phyloP scores from a whole-genome alignment of 2,888 invertebrate genomes.

The Furcula furcula region DNA sequence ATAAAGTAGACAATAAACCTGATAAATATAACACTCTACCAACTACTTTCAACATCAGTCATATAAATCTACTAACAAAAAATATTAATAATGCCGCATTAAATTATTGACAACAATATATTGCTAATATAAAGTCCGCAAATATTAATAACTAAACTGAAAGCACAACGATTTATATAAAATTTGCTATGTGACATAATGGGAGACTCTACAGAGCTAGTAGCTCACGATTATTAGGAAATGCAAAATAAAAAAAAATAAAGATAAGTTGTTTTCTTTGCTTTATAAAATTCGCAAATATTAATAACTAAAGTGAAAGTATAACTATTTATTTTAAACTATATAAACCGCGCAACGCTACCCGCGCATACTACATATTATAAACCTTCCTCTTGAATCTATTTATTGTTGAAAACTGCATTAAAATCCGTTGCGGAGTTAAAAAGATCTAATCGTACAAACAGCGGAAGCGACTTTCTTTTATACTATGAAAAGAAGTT shows the following conservation, averaged over 20 bases:
- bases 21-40: slow-evolving; percentile 42
- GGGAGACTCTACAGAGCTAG: not conserved
- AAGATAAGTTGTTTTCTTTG: slow-evolving; percentile 3
- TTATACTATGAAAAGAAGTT: no score
- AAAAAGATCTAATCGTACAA: no score
- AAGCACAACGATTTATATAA: slow-evolving; percentile 1
- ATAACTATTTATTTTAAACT: no score
- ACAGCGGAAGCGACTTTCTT: no score
- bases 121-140: not conserved
- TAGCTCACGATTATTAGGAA: slow-evolving; percentile 5
- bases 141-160: no score
- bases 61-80: slow-evolving; percentile 25
- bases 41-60: slow-evolving; percentile 33
- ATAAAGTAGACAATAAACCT: slow-evolving; percentile 49
- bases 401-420: no score
- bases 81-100: slow-evolving; percentile 31
- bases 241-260: slow-evolving; percentile 8
- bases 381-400: no score
- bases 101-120: slow-evolving; percentile 17
- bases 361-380: no score
- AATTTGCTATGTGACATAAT: not conserved
- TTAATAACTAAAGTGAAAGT: no score
- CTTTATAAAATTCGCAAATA: slow-evolving; percentile 4
- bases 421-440: no score
- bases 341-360: no score